These are phyloP conservation scores for Seladonia tumulorum DNA, from an alignment of 2,888 invertebrate species.

Conservation along the genomic window DNA sequence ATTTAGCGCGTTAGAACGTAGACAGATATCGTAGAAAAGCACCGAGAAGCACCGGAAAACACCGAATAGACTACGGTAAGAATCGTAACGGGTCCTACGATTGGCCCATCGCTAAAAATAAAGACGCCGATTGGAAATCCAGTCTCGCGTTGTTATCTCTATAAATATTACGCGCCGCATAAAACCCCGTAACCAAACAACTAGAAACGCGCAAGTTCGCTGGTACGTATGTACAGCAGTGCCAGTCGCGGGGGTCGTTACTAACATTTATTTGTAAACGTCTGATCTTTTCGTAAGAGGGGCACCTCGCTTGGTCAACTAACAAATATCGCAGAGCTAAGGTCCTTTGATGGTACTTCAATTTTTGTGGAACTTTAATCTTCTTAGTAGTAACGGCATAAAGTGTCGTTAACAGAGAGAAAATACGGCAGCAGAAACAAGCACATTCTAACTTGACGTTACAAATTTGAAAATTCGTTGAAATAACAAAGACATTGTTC, in stretches of 20 bases:
- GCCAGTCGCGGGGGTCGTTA: neutral
- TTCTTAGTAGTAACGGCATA: neutral
- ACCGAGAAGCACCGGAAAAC: neutral
- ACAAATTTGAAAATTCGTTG: neutral
- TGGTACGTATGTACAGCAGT: neutral
- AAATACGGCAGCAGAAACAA: neutral
- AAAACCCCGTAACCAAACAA: constrained; percentile 32
- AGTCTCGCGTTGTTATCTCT: constrained; percentile 50
- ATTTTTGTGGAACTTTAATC: neutral
- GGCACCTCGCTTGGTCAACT: too few species aligned
- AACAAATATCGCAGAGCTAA: neutral
- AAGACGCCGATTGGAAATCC: constrained; percentile 54
- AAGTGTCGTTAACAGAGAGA: too few species aligned
- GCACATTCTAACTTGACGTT: neutral
- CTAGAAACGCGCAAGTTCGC: neutral
- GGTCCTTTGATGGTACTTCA: neutral
- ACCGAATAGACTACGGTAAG: constrained; percentile 32
- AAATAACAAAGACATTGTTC: neutral
- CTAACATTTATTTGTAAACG: neutral
- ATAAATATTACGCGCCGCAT: constrained; percentile 44
- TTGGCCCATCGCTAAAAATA: constrained; percentile 68
- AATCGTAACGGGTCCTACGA: constrained; percentile 37
- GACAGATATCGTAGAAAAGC: neutral
- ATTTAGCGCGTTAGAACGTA: neutral
- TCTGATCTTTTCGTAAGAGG: neutral